Conservation (phyloP, 2,113 vertebrate genomes). For the Bufo gargarizans region DNA sequence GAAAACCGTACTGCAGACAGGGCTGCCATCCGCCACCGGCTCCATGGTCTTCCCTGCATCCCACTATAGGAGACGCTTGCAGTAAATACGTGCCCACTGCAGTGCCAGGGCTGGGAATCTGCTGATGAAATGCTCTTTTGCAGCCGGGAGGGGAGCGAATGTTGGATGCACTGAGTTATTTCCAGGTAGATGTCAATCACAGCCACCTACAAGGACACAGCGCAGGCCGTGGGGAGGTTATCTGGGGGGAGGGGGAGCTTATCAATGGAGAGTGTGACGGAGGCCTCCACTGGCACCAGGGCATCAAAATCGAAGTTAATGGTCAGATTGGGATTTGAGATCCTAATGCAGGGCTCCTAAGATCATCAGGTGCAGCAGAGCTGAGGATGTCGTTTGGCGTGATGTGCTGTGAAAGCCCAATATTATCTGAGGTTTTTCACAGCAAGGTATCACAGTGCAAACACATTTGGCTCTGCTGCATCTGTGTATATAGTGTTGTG, state of each 20-base stretch:
- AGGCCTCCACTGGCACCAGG: neutral
- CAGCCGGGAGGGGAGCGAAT: neutral
- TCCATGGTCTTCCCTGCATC: neutral
- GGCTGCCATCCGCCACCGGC: neutral
- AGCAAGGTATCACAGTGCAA: neutral
- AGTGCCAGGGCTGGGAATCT: neutral
- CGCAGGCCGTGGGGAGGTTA: neutral
- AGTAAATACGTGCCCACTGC: neutral
- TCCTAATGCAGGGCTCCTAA: neutral
- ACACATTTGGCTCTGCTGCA: neutral
- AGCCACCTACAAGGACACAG: neutral
- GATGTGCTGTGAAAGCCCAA: neutral
- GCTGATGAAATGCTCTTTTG: neutral
- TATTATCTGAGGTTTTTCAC: neutral
- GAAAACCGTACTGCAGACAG: constrained; percentile 57
- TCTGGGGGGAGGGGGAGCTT: neutral
- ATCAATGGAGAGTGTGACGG: constrained; percentile 8
- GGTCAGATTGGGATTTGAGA: neutral
- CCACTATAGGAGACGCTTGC: neutral
- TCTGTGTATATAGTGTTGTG: neutral
- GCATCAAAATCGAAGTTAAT: neutral
- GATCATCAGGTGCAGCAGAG: neutral
- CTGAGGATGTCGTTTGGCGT: neutral
- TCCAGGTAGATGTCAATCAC: neutral
- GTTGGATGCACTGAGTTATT: neutral